Conservation (phyloP, 2,113 vertebrate species). For the Sinocyclocheilus maitianheensis region DNA sequence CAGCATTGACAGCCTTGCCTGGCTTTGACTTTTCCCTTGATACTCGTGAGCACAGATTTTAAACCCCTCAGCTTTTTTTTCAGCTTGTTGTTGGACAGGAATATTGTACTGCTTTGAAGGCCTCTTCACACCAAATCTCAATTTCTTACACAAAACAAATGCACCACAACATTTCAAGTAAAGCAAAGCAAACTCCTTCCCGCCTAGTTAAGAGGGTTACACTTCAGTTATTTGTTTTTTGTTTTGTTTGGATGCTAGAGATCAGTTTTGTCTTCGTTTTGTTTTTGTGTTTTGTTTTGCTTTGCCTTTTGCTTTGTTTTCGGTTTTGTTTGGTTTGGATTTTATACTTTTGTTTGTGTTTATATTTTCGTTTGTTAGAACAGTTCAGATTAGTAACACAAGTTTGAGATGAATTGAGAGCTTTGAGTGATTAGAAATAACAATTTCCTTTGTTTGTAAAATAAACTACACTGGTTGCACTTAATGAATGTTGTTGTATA, state of each 20-base stretch:
- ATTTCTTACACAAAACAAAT: neutral
- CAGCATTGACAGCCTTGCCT: neutral
- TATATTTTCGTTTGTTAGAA: neutral
- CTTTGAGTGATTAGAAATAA: neutral
- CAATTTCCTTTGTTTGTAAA: no score
- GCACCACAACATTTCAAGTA: neutral
- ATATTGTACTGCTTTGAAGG: slow-evolving; percentile 1
- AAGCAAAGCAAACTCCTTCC: neutral
- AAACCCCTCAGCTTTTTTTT: neutral
- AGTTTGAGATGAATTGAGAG: neutral
- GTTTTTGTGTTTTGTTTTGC: neutral
- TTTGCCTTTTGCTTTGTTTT: neutral
- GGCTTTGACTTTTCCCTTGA: slow-evolving; percentile 8
- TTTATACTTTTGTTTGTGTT: neutral
- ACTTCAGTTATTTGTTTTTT: neutral
- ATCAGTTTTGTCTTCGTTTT: neutral
- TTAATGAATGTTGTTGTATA: no score
- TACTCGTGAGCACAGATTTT: neutral
- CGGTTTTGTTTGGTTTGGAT: neutral
- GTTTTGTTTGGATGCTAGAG: neutral
- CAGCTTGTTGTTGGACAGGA: neutral
- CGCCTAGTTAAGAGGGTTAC: neutral
- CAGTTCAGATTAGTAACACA: neutral
- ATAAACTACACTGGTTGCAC: no score
- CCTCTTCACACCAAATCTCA: slow-evolving; percentile 13